Evolutionary conservation across 2,113 vertebrate genomes (phyloP).

Genomic region (Alligator mississippiensis): DNA sequence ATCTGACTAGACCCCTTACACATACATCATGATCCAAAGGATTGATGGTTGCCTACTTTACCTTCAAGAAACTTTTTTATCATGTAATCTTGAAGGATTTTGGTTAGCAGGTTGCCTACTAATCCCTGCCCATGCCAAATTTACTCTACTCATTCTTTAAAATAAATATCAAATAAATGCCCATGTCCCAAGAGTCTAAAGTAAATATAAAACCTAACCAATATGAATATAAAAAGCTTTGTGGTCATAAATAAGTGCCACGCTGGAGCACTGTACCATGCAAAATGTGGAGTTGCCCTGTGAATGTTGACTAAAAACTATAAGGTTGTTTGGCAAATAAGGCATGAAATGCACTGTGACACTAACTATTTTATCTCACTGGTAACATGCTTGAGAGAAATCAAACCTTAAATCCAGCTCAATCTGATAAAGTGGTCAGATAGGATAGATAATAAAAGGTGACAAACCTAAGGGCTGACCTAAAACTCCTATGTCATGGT

Average conservation of each 20-base stretch:
- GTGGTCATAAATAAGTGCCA: rapidly evolving
- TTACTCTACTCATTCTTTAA: not conserved
- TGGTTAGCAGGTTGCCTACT: not conserved
- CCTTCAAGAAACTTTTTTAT: constrained; percentile 42
- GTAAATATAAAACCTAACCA: not conserved
- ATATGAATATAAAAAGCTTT: not conserved
- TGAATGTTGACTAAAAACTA: not conserved
- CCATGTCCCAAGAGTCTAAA: not conserved
- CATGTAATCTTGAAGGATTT: not conserved
- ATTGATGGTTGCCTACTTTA: too few species aligned
- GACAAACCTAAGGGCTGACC: not conserved
- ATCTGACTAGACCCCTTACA: too few species aligned
- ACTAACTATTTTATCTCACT: not conserved
- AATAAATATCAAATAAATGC: not conserved
- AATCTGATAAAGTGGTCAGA: not conserved
- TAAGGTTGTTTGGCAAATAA: not conserved
- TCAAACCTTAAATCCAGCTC: not conserved
- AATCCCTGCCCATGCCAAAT: not conserved
- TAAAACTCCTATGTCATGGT: rapidly evolving
- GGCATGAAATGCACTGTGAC: not conserved
- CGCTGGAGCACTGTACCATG: not conserved
- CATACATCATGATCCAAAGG: too few species aligned
- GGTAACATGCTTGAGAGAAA: not conserved
- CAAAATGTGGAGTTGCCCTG: rapidly evolving
- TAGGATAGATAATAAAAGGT: rapidly evolving